phyloP scores from a whole-genome alignment of 2,888 invertebrate species.

The Dexiosoma caninum region DNA sequence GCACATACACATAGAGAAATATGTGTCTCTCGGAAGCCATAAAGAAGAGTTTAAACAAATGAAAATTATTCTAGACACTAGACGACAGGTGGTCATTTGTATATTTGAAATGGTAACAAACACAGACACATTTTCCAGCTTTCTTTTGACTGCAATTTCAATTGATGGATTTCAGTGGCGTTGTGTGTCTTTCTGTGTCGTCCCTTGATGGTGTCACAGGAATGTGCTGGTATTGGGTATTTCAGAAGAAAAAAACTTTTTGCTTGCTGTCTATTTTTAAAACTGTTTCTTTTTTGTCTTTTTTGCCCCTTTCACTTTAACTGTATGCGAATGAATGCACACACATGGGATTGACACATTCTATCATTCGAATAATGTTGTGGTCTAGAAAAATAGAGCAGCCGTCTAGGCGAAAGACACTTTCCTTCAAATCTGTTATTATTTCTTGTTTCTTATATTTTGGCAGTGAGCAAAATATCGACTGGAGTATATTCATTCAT shows the following conservation, averaged over 20 bases:
- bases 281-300: neutral
- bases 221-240: neutral
- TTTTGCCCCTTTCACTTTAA: neutral
- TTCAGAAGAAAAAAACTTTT: conserved; percentile 29
- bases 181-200: neutral
- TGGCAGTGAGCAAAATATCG: neutral
- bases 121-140: conserved; percentile 28
- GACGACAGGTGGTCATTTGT: conserved; percentile 61
- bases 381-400: conserved; percentile 14
- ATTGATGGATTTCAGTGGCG: conserved; percentile 33
- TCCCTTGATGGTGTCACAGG: neutral
- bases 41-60: neutral
- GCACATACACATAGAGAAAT: too few species aligned
- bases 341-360: neutral
- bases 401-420: conserved; percentile 4
- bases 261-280: conserved; percentile 4
- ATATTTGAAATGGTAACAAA: conserved; percentile 26
- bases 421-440: neutral
- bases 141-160: conserved; percentile 48
- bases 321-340: neutral
- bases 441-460: conserved; percentile 3
- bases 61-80: conserved; percentile 43
- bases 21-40: conserved; percentile 2
- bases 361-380: conserved; percentile 22
- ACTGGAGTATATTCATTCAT: conserved; percentile 3